Conservation (phyloP, 2,113 vertebrate species). For the Pseudorhombus dupliciocellatus region DNA sequence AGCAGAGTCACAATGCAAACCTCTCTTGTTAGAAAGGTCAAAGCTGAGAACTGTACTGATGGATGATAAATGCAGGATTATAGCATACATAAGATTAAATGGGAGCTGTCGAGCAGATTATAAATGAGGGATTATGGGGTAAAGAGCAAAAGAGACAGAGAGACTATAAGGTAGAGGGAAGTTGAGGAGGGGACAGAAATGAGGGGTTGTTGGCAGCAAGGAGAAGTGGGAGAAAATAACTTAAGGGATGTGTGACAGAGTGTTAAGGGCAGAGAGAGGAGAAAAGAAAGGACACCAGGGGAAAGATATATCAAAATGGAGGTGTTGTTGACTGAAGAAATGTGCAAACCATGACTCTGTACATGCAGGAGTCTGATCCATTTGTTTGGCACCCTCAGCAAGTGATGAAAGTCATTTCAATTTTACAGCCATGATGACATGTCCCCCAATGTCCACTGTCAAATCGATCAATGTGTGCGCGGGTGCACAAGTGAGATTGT, state of each 20-base stretch:
- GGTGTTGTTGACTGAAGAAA: not conserved
- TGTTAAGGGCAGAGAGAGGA: not conserved
- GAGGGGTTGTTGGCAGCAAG: not conserved
- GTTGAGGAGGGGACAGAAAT: not conserved
- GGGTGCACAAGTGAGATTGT: conserved; percentile 10
- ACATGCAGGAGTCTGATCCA: conserved; percentile 6
- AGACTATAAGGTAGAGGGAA: not conserved
- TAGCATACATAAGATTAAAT: conserved; percentile 24
- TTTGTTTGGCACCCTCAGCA: conserved; percentile 27
- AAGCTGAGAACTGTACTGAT: not conserved
- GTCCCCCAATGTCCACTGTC: conserved; percentile 38
- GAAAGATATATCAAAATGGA: not conserved
- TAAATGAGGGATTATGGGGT: conserved; percentile 21
- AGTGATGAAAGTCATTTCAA: conserved; percentile 58
- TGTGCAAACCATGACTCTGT: not conserved
- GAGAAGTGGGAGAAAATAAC: not conserved
- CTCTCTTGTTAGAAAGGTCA: conserved; percentile 23
- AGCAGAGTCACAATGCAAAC: not conserved
- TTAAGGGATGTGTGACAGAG: not conserved
- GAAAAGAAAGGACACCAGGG: not conserved
- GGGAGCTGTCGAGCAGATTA: conserved; percentile 13
- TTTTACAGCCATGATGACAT: conserved; percentile 51
- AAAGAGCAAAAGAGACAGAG: not conserved
- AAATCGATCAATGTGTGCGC: conserved; percentile 26
- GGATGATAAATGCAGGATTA: conserved; percentile 36